Evolutionary conservation across 1,140 invertebrate genomes (phyloP), one percentile per base, ranked within the genome.

Genomic region (Telenomus remus): DNA sequence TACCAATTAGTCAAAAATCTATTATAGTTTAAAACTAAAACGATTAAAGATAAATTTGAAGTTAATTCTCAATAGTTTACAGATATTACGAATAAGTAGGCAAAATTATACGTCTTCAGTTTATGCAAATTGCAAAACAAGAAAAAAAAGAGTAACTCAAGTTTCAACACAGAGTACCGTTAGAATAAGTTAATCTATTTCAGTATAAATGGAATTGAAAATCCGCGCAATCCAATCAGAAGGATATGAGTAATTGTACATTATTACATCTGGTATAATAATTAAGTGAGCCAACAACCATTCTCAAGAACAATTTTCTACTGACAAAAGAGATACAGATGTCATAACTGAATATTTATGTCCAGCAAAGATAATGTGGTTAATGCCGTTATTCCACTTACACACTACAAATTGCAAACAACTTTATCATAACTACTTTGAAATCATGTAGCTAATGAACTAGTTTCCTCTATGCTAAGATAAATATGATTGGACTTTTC

Each of bases 261-360:
- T 65, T 56, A n/a, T 39, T 11, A 65, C 61, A 64, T 64, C 51
- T 64, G 54, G 48, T 51, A 55, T 55, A 50, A 64, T 64, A 64
- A 64, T 55, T 64, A 64, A 64, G 61, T 27, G 50, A 55, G 48
- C 61, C 9, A 34, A 64, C 61, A 64, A 54, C 50, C 46, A 64
- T 64, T 64, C 61, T 39, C 50, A 11, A 8, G 51, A 9, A 51
- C 44, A 47, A 64, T 64, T 64, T 64, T 63, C 59, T 53, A 63
- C 48, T 63, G 59, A 63, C 59, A 27, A 27, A 27, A 64, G 47
- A 50, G 47, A 64, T 50, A 54, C 47, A 48, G 50, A 37, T 64
- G 60, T 64, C 60, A 64, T 55, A 64, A 54, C 50, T 64, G 60
- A 64, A 65, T 65, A 56, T 65, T 65, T 65, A 65, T 64, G 61